phyloP scores from a whole-genome alignment of 37 sponge, comb jelly and placozoan species.

The Aphrocallistes beatrix region DNA sequence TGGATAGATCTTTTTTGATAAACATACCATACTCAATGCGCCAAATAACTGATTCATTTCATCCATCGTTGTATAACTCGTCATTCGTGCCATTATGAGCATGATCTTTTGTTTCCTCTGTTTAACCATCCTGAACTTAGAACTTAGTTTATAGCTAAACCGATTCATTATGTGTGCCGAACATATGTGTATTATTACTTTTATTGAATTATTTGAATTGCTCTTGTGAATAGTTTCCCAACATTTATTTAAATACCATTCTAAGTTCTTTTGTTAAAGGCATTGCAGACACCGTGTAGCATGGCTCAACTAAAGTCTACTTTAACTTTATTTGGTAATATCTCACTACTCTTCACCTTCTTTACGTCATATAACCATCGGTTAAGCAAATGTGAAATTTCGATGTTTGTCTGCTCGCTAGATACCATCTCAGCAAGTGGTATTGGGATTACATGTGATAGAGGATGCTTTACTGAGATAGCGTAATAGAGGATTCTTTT shows the following conservation, averaged over 20 bases:
- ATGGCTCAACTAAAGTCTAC: not conserved
- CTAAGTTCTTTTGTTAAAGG: not conserved
- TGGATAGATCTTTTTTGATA: too few species aligned
- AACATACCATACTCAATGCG: too few species aligned
- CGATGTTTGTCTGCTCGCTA: not conserved
- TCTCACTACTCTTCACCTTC: not conserved
- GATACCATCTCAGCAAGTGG: constrained; percentile 7
- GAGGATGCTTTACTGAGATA: not conserved
- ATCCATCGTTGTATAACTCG: too few species aligned
- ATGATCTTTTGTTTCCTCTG: too few species aligned
- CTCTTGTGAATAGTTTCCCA: too few species aligned
- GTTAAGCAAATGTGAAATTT: not conserved
- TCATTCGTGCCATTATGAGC: too few species aligned
- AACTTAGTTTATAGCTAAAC: too few species aligned
- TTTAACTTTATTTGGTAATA: not conserved
- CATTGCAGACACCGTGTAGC: not conserved
- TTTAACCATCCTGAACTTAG: too few species aligned
- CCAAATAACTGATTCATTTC: too few species aligned
- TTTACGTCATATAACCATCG: not conserved
- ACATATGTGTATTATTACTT: too few species aligned
- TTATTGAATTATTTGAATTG: too few species aligned
- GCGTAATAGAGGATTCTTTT: not conserved
- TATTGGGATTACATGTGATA: not conserved
- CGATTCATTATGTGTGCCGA: too few species aligned
- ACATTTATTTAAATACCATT: not conserved